These are phyloP conservation scores for Selene dorsalis DNA, from an alignment of 2,797 vertebrate species.

Conservation along the genomic window DNA sequence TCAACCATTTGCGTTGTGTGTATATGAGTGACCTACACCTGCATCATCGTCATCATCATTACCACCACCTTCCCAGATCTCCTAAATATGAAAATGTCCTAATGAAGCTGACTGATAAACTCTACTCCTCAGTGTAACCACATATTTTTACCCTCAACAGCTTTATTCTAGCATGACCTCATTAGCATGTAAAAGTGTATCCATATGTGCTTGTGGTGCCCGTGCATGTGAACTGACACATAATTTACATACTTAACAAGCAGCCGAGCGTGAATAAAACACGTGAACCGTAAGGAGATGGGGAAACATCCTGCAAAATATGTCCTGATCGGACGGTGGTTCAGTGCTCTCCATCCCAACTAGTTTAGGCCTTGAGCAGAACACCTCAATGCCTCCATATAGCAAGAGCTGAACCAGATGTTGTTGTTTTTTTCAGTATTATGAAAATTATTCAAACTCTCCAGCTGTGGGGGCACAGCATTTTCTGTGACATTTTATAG, in stretches of 20 bases:
- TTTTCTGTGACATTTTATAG: slow-evolving; percentile 33
- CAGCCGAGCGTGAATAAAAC: slow-evolving; percentile 75
- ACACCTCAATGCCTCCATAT: slow-evolving; percentile 21
- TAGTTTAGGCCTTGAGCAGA: slow-evolving; percentile 33
- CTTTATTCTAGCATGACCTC: slow-evolving; percentile 70
- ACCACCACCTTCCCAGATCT: background rate
- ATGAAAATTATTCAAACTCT: slow-evolving; percentile 27
- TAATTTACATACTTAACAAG: slow-evolving; percentile 77
- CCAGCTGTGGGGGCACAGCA: background rate
- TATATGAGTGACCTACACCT: slow-evolving; percentile 4
- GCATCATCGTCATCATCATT: slow-evolving; percentile 13
- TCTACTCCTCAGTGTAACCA: background rate
- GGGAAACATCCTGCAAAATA: slow-evolving; percentile 73
- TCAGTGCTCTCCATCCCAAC: slow-evolving; percentile 4
- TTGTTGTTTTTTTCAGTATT: slow-evolving; percentile 7
- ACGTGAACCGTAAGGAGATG: slow-evolving; percentile 69
- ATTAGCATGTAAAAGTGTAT: slow-evolving; percentile 77
- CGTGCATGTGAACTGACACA: slow-evolving; percentile 78
- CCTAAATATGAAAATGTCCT: slow-evolving; percentile 2
- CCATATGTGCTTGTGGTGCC: slow-evolving; percentile 73
- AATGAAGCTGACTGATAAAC: slow-evolving; percentile 22
- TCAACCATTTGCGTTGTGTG: background rate
- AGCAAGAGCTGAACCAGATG: slow-evolving; percentile 44
- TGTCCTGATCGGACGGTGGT: slow-evolving; percentile 57
- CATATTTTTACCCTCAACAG: slow-evolving; percentile 23